These are phyloP conservation scores for Thalassoma bifasciatum DNA, from an alignment of 2,113 vertebrate species.

Conservation along the genomic window DNA sequence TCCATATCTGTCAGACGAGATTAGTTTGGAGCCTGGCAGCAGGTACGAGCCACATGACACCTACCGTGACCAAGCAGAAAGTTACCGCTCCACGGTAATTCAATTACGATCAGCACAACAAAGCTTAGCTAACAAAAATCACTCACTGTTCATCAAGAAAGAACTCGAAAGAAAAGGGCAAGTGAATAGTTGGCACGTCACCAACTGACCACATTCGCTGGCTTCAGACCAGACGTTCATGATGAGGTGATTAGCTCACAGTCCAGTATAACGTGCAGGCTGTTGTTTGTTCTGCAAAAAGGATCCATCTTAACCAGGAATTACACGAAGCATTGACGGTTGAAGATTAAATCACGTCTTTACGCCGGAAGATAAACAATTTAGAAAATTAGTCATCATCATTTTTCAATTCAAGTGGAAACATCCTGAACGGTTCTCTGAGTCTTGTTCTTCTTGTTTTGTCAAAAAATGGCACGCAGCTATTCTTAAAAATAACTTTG, in stretches of 20 bases:
- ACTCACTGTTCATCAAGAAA: conserved; percentile 69
- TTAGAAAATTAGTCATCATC: neutral
- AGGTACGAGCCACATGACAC: conserved; percentile 70
- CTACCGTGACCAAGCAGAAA: conserved; percentile 76
- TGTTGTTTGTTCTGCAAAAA: conserved; percentile 45
- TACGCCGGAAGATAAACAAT: conserved; percentile 1
- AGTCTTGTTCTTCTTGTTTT: too few relatives aligned
- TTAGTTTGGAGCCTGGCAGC: conserved; percentile 66
- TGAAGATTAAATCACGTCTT: neutral
- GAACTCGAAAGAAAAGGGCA: conserved; percentile 73
- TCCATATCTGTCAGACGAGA: conserved; percentile 77
- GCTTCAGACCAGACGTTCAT: conserved; percentile 61
- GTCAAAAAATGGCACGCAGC: too few relatives aligned
- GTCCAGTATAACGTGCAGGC: conserved; percentile 42
- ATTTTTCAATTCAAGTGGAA: neutral
- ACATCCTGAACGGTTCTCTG: too few relatives aligned
- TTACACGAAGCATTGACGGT: conserved; percentile 3
- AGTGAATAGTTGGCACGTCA: conserved; percentile 59
- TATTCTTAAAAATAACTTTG: too few relatives aligned
- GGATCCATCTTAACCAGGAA: conserved; percentile 21
- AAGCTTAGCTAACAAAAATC: conserved; percentile 74
- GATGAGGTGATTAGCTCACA: conserved; percentile 66
- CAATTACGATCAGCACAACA: conserved; percentile 65
- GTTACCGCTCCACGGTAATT: conserved; percentile 63
- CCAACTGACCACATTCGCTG: conserved; percentile 76